These are phyloP conservation scores for Agapostemon virescens DNA, from an alignment of 2,888 invertebrate genomes.

Conservation along the genomic window DNA sequence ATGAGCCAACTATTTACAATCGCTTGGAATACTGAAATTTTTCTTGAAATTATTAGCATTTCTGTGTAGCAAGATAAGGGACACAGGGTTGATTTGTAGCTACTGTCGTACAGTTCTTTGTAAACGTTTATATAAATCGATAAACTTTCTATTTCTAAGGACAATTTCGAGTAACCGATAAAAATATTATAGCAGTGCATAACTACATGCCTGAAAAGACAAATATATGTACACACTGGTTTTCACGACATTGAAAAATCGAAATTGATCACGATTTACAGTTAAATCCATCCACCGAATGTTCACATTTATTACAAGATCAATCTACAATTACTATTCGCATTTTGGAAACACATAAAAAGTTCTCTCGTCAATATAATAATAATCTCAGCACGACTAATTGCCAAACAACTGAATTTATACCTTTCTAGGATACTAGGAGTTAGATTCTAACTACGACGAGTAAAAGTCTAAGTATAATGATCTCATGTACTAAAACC, in stretches of 20 bases:
- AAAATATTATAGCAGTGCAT: background rate
- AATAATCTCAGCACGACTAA: background rate
- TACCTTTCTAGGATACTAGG: slow-evolving; percentile 3
- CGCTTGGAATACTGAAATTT: background rate
- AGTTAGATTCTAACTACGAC: background rate
- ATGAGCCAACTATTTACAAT: background rate
- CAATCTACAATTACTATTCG: slow-evolving; percentile 21
- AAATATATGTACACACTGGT: background rate
- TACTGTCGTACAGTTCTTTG: slow-evolving; percentile 19
- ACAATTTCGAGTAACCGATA: slow-evolving; percentile 8
- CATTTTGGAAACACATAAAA: background rate
- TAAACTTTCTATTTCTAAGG: background rate
- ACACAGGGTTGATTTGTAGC: slow-evolving; percentile 45
- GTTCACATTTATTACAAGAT: slow-evolving; percentile 6
- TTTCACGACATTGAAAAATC: background rate
- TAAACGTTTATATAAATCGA: slow-evolving; percentile 11
- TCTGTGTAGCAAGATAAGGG: slow-evolving; percentile 12
- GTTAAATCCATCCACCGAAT: background rate
- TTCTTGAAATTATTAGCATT: background rate
- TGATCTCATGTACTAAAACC: slow-evolving; percentile 42
- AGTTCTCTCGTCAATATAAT: slow-evolving; percentile 1
- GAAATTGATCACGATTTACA: background rate
- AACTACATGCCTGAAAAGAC: background rate
- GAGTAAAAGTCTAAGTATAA: slow-evolving; percentile 26
- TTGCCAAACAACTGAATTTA: slow-evolving; percentile 30